Evolutionary conservation across 2,113 vertebrate genomes (phyloP).

Genomic region (Eptesicus fuscus): DNA sequence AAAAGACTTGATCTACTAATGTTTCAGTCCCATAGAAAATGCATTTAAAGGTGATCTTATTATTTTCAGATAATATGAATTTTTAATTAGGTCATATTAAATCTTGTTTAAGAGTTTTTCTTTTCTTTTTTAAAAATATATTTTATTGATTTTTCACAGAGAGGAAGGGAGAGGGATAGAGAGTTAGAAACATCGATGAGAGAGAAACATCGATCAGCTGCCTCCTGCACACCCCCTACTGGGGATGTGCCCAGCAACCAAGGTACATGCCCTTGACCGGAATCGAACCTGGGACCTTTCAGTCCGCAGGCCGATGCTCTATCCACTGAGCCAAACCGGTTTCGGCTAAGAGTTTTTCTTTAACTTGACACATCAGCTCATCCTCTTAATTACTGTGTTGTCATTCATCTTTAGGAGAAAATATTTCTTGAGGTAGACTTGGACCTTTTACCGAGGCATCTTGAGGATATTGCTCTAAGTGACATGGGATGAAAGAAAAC

Average conservation of each 20-base stretch:
- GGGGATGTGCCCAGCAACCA: too few species aligned
- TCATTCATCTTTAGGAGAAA: conserved; percentile 1
- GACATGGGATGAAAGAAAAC: not conserved
- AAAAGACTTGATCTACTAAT: not conserved
- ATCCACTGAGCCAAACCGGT: too few species aligned
- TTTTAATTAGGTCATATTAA: not conserved
- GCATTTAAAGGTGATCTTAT: conserved; percentile 18
- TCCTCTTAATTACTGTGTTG: conserved; percentile 8
- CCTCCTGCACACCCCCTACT: too few species aligned
- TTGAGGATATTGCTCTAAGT: not conserved
- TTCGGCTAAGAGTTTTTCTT: conserved; percentile 33
- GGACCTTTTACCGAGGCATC: not conserved
- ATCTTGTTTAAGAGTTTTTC: conserved; percentile 26
- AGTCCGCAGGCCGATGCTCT: too few species aligned
- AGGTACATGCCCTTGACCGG: too few species aligned
- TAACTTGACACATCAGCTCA: not conserved
- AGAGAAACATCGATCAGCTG: too few species aligned
- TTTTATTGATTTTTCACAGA: too few species aligned
- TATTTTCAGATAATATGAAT: not conserved
- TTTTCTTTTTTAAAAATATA: conserved; percentile 49
- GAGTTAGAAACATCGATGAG: too few species aligned
- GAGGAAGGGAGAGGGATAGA: too few species aligned
- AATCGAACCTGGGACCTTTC: too few species aligned
- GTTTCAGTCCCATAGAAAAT: not conserved
- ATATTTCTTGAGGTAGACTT: conserved; percentile 40